Percentiles rank a stretch among this genome's conserved stretches.
Conservation (phyloP, 2,888 invertebrate species). For the Microplitis deprimator region DNA sequence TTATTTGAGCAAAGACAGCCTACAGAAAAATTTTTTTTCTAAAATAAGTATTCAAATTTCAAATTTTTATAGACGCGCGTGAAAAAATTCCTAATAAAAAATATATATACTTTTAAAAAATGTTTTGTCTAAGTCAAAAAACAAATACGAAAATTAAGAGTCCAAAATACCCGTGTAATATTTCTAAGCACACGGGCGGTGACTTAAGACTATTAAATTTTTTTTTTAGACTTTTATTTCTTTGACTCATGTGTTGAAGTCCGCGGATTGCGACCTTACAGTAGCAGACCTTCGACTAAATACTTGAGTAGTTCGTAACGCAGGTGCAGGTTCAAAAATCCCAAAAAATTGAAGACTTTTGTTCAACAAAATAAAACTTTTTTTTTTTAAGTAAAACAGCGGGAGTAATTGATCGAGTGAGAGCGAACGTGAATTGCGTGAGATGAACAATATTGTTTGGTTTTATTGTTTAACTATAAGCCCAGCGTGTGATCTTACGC, state of each 20-base stretch:
- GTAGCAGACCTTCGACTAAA: no score
- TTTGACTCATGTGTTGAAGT: no score
- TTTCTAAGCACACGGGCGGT: constrained; percentile 65
- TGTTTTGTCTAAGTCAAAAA: constrained; percentile 64
- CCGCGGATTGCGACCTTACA: no score
- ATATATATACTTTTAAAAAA: no score
- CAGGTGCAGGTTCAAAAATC: no score
- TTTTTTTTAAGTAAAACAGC: constrained; percentile 8
- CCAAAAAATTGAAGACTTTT: no score
- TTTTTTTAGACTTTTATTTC: no score
- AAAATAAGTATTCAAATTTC: no score
- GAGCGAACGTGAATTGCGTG: constrained; percentile 60
- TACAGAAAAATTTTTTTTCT: no score
- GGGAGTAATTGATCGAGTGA: constrained; percentile 44
- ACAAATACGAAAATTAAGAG: constrained; percentile 64
- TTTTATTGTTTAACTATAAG: constrained; percentile 23
- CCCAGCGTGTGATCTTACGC: constrained; percentile 59
- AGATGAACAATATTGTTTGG: constrained; percentile 24
- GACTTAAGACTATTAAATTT: background rate
- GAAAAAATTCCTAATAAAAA: no score
- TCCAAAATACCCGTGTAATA: constrained; percentile 62
- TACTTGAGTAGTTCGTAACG: no score
- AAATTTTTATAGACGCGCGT: constrained; percentile 32
- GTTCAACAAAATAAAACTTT: background rate
- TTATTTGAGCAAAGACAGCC: no score